Evolutionary conservation across 2,888 invertebrate species (phyloP), one percentile per base, ranked within the genome.

Genomic region (Orchesella flavescens): DNA sequence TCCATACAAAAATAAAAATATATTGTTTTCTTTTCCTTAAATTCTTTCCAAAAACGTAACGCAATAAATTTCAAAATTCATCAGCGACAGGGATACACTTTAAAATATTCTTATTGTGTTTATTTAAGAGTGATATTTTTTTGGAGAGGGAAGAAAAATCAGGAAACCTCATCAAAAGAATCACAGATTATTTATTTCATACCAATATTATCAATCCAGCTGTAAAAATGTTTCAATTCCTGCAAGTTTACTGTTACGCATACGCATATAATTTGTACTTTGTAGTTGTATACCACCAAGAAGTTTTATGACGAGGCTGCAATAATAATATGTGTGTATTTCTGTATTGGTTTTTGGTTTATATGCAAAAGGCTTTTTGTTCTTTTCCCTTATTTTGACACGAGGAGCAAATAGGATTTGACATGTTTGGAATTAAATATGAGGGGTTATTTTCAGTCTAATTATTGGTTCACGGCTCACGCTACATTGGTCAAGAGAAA

Each of bases 361-460:
- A 23, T 61, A 24, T 23, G n/a, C n/a, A n/a, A n/a, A n/a, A n/a
- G n/a, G n/a, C n/a, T n/a, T n/a, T n/a, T n/a, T n/a, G n/a, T n/a
- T n/a, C n/a, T n/a, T 7, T 34, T 34, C 7, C 34, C 34, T 7
- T 34, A 17, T 17, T 59, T 19, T 59, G 21, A 19, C 21, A 59
- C 59, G 59, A 19, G 61, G 71, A 72, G 3, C 19, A 72, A 72
- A 24, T 71, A n/a, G 71, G 21, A 65, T 65, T 55, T 71, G 53
- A 34, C 72, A 43, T 43, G 57, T 24, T 19, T 17, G 34, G 34
- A 17, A 74, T 63, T n/a, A 61, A 61, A 73, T n/a, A n/a, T 75
- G 49, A 63, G 53, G 63, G 53, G 53, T 75, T 43, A 75, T 75
- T 75, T 75, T 65, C 15, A 19, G 9, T 24, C 65, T 75, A 75